Conservation (phyloP, 2,797 vertebrate genomes). For the Etheostoma nigrum region DNA sequence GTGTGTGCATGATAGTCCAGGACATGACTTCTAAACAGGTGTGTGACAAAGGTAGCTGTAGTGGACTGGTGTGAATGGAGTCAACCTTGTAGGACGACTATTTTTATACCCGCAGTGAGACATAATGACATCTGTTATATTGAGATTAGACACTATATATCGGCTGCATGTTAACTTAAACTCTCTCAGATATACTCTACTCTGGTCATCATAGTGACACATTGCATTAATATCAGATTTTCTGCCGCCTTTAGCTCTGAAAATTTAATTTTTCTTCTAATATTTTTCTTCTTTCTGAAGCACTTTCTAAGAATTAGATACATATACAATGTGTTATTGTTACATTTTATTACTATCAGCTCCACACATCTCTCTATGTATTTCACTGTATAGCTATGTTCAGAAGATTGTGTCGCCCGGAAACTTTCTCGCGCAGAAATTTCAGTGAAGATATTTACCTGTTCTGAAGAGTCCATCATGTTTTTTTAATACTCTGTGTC, state of each 20-base stretch:
- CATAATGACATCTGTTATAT: constrained; percentile 40
- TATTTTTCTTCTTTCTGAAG: not conserved
- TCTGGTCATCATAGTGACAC: not conserved
- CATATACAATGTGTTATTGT: not conserved
- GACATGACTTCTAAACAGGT: constrained; percentile 55
- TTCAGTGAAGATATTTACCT: too few species aligned
- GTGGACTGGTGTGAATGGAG: constrained; percentile 48
- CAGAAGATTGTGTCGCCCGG: too few species aligned
- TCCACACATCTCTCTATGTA: too few species aligned
- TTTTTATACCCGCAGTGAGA: constrained; percentile 50
- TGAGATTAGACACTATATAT: not conserved
- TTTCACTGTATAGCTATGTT: too few species aligned
- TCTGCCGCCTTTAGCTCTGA: not conserved
- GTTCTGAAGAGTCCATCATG: too few species aligned
- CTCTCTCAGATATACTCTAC: not conserved
- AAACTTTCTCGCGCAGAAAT: too few species aligned
- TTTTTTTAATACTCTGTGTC: too few species aligned
- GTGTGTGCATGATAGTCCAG: not conserved
- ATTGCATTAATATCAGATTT: not conserved
- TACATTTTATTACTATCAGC: too few species aligned
- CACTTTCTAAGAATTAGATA: too few species aligned
- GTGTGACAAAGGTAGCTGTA: constrained; percentile 57
- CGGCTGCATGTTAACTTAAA: not conserved
- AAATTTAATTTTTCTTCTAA: not conserved
- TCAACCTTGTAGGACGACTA: constrained; percentile 40